A percentile compares a stretch with the other conserved stretches of the same genome.
Evolutionary conservation across 2,797 vertebrate species (phyloP).

Genomic region (Dallia pectoralis): DNA sequence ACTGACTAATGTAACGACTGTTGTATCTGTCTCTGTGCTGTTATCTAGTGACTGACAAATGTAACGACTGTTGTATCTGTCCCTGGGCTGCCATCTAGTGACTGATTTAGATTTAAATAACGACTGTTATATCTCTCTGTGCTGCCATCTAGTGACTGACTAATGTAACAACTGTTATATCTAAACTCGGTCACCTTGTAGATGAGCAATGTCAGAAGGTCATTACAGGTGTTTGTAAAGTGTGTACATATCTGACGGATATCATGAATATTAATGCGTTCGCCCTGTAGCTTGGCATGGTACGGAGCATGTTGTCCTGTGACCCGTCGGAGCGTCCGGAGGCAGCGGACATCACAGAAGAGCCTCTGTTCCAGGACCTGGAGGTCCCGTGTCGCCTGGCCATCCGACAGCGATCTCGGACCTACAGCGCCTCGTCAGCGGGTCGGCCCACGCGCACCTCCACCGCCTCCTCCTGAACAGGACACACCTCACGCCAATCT

Average conservation of each 20-base stretch:
- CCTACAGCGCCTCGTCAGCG: constrained; percentile 88
- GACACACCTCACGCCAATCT: constrained; percentile 2
- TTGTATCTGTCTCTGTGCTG: too few relatives aligned
- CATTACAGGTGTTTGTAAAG: too few relatives aligned
- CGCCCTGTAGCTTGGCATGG: constrained; percentile 53
- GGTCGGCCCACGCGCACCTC: constrained; percentile 69
- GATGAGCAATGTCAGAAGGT: background rate
- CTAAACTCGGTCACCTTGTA: background rate
- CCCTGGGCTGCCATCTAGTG: constrained; percentile 40
- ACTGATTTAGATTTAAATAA: too few relatives aligned
- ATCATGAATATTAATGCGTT: background rate
- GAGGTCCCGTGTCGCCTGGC: constrained; percentile 83
- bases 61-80: background rate
- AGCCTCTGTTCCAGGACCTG: constrained; percentile 88
- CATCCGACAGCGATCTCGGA: constrained; percentile 90
- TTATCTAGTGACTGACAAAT: too few relatives aligned
- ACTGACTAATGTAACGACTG: too few relatives aligned
- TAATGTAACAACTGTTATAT: background rate
- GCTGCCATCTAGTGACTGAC: background rate
- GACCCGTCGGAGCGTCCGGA: constrained; percentile 87
- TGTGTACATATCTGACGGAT: constrained; percentile 4
- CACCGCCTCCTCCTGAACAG: constrained; percentile 35
- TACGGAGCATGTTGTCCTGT: constrained; percentile 91
- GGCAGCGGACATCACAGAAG: constrained; percentile 88
- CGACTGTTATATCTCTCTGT: background rate